Evolutionary conservation across 1,140 invertebrate species (phyloP).

Genomic region (Thereuonema tuberculata): DNA sequence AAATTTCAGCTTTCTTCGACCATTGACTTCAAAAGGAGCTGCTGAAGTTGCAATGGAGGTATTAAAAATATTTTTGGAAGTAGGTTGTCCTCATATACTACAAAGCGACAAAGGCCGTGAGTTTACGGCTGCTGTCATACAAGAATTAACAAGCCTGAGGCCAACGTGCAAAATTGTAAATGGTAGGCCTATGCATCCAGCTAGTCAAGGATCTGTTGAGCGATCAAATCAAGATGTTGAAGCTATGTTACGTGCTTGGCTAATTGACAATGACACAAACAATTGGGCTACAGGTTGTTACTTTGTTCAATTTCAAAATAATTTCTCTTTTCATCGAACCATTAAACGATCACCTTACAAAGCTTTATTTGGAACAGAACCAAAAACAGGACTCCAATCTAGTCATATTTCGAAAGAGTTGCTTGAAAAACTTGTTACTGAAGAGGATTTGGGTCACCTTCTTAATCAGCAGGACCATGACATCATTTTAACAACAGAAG

Average conservation of each 20-base stretch:
- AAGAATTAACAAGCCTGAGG: conserved; percentile 23
- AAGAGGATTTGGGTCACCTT: conserved; percentile 1
- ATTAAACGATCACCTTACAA: conserved; percentile 18
- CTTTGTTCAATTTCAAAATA: no score
- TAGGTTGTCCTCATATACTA: conserved; percentile 21
- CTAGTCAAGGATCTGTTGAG: conserved; percentile 22
- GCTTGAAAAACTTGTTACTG: not conserved
- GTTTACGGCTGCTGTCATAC: conserved; percentile 24
- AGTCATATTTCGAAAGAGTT: not conserved
- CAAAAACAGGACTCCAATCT: not conserved
- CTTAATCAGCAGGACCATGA: conserved; percentile 11
- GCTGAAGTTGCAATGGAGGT: conserved; percentile 17
- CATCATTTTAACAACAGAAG: conserved; percentile 9
- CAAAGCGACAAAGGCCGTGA: conserved; percentile 21
- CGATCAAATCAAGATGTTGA: conserved; percentile 20
- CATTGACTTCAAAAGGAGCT: not conserved
- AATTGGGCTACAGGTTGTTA: conserved; percentile 17
- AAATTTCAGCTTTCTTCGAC: not conserved
- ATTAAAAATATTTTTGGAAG: conserved; percentile 24
- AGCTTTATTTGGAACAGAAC: not conserved
- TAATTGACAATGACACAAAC: conserved; percentile 6
- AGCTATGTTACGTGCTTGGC: conserved; percentile 11
- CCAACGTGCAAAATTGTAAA: conserved; percentile 16
- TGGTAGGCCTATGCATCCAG: conserved; percentile 20
- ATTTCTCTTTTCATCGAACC: conserved; percentile 19